Conservation (phyloP, 92 coral and sea anemone genomes). For the Actinernus sp. region DNA sequence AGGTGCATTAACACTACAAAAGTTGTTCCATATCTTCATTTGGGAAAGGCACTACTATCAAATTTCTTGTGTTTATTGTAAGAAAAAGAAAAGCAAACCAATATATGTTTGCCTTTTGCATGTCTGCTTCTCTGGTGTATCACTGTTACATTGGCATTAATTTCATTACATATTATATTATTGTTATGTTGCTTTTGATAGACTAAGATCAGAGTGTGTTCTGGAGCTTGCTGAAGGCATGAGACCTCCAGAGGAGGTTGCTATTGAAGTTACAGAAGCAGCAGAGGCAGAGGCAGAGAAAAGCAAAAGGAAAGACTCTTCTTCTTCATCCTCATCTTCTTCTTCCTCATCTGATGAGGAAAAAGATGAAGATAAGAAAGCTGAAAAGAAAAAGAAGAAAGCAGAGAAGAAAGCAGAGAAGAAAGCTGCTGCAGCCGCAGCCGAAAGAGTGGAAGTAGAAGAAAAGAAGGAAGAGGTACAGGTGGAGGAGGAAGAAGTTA, state of each 20-base stretch:
- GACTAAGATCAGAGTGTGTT: slow-evolving; percentile 92
- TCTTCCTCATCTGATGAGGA: slow-evolving; percentile 64
- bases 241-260: slow-evolving; percentile 87
- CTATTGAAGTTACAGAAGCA: slow-evolving; percentile 43
- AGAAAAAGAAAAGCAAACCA: too few relatives aligned
- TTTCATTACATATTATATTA: too few relatives aligned
- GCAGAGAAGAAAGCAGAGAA: slow-evolving; percentile 41
- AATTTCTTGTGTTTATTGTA: too few relatives aligned
- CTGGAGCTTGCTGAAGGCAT: slow-evolving; percentile 95
- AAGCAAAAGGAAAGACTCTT: slow-evolving; percentile 62
- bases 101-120: too few relatives aligned
- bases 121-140: too few relatives aligned
- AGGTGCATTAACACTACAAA: too few relatives aligned
- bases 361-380: slow-evolving; percentile 56
- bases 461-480: slow-evolving; percentile 31
- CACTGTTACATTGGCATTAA: too few relatives aligned
- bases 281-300: slow-evolving; percentile 38
- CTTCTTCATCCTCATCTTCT: slow-evolving; percentile 63
- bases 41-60: too few relatives aligned
- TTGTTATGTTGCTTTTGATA: slow-evolving; percentile 8
- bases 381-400: slow-evolving; percentile 53
- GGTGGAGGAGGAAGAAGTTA: slow-evolving; percentile 56
- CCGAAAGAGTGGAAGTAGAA: slow-evolving; percentile 23
- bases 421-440: slow-evolving; percentile 36
- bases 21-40: too few relatives aligned